Evolutionary conservation across 1,140 invertebrate species (phyloP), one percentile per base, ranked within the genome.

Genomic region (Danaus plexippus): DNA sequence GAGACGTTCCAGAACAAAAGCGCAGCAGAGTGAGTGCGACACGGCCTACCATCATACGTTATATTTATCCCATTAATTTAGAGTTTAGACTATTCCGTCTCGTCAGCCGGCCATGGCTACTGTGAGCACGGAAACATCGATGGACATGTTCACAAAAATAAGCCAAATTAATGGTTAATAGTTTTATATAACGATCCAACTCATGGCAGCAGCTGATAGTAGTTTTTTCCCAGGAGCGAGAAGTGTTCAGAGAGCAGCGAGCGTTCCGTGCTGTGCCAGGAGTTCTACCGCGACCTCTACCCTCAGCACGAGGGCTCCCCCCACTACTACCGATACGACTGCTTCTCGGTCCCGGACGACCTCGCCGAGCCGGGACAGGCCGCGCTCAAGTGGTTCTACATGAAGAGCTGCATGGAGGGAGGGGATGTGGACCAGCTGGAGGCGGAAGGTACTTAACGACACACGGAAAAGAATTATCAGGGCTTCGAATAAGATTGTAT

Each of bases 1-100:
- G 78, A 82, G 40, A 73, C 76, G 1, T 71, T 81, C 50, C 81
- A 82, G 22, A 76, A 69, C 47, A 81, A 82, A 60, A 71, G 73
- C 42, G 46, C 61, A 10, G 15, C 66, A 9, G 69, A 67, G 81
- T 85, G 54, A 57, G 61, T 62, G 47, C 4, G 6, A 32, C 22
- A 32, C 1, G 7, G 7, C 2, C 2, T 32, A 32, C 22, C 2
- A 32, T 32, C 5, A 3, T 1, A 32, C 7, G 7, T 32, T 32
- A 32, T 32, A 3, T 32, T 32, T 32, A 15, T 15, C n/a, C n/a
- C n/a, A n/a, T n/a, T n/a, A n/a, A n/a, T n/a, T n/a, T n/a, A n/a
- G n/a, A n/a, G n/a, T n/a, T n/a, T n/a, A n/a, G n/a, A n/a, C n/a
- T n/a, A n/a, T n/a, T n/a, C n/a, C n/a, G n/a, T n/a, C n/a, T n/a